phyloP scores from a whole-genome alignment of 2,888 invertebrate genomes.

The Brachylomia viminalis region DNA sequence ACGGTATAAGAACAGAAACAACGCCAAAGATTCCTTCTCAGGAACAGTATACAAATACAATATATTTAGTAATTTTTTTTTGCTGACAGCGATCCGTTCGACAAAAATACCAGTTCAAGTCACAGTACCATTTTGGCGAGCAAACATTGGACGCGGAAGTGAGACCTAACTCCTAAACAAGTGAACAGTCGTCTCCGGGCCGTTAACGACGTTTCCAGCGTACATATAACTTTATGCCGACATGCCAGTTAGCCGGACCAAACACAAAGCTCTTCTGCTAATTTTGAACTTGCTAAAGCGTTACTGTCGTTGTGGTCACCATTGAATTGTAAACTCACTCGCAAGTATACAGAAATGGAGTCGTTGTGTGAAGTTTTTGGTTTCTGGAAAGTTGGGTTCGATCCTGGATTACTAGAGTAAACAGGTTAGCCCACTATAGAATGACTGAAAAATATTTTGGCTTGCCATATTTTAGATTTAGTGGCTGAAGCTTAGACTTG shows the following conservation, averaged over 20 bases:
- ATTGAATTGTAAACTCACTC: constrained; percentile 26
- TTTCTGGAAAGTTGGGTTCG: not conserved
- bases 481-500: not conserved
- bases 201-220: constrained; percentile 67
- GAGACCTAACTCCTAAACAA: constrained; percentile 48
- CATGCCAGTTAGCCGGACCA: constrained; percentile 55
- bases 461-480: not conserved
- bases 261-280: constrained; percentile 63
- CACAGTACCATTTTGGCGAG: constrained; percentile 35
- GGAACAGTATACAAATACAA: not conserved
- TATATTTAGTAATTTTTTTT: too few relatives aligned
- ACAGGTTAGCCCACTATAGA: too few relatives aligned
- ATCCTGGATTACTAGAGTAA: not conserved
- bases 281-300: constrained; percentile 57
- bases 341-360: not conserved
- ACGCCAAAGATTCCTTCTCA: not conserved
- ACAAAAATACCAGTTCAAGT: constrained; percentile 18
- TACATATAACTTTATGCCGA: constrained; percentile 62
- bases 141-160: constrained; percentile 64
- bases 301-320: constrained; percentile 44
- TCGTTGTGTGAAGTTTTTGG: constrained; percentile 13
- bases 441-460: not conserved
- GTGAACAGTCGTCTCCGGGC: constrained; percentile 59
- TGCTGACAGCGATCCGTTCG: too few relatives aligned
- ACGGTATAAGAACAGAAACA: too few relatives aligned